Base-by-base conservation (phyloP, 2,113 vertebrate genomes). In the Percina caprodes region DNA sequence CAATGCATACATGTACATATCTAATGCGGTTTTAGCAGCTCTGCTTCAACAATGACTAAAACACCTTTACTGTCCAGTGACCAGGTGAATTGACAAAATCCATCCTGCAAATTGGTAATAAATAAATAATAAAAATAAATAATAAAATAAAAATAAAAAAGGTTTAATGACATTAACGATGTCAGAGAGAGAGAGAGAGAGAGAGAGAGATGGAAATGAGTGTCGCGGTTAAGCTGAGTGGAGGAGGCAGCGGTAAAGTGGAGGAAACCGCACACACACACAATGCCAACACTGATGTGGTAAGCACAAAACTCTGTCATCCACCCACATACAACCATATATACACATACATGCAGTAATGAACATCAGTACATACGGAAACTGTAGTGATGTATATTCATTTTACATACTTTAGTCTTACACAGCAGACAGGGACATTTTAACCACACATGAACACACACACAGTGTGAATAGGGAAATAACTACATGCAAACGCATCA, bases 201-300 rank as follows among this genome's bases (percentile, higher is more conserved):
- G 67, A 54, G 30, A 69, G 33, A 46, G 23, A 21, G 16, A 33
- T 42, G 49, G 42, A 66, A 67, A 82, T 76, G n/a, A 74, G 39
- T 67, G 35, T 48, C 66, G 67, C 23, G 5, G 23, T 74, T 69
- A 80, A 30, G 54, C 49, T 69, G 61, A 83, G 74, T 54, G 45
- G 59, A 87, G 87, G 82, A 85, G 86, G 84, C 82, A 79, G 86
- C 48, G 67, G 73, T 85, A 55, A 76, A 35, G 68, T 33, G 54
- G 54, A 83, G 77, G 71, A 91, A 91, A 87, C 89, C 89, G 39
- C 39, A 75, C 84, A 83, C 84, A 85, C 74, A 72, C 80, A 82
- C 74, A 83, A 52, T n/a, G 62, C 76, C 19, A 69, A 77, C 85
- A 68, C 80, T 91, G 87, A 89, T 91, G 89, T 88, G 87, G 89